phyloP scores from a whole-genome alignment of 2,113 vertebrate genomes.

The Eulemur rufifrons region DNA sequence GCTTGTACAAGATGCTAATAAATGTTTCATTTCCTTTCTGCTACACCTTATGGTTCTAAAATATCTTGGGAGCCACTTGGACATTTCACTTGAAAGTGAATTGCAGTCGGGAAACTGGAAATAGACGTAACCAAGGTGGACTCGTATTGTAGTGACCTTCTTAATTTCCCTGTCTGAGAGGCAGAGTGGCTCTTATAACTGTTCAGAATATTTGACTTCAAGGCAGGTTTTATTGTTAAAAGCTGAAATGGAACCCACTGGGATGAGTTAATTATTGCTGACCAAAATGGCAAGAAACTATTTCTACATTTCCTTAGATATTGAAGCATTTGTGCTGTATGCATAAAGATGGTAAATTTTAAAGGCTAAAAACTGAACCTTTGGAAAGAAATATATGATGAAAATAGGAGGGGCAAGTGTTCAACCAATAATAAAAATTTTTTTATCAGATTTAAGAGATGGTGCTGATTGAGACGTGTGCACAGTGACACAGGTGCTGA shows the following conservation, averaged over 20 bases:
- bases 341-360: background rate
- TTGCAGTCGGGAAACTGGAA: no score
- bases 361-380: background rate
- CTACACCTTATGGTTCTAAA: no score
- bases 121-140: no score
- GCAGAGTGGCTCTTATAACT: background rate
- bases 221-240: conserved; percentile 13
- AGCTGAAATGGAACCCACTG: background rate
- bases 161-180: background rate
- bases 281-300: background rate
- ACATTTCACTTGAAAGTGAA: no score
- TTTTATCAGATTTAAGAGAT: conserved; percentile 5
- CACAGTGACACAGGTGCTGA: background rate
- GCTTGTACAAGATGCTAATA: no score
- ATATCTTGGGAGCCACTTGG: no score
- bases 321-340: background rate
- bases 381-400: background rate
- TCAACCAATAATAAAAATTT: background rate
- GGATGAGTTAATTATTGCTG: background rate
- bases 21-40: no score
- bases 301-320: conserved; percentile 21
- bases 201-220: background rate
- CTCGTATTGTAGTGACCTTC: no score
- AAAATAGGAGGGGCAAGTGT: background rate
- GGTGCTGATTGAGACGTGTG: background rate